Evolutionary conservation across 2,797 vertebrate genomes (phyloP), one percentile per base, ranked within the genome.

Genomic region (Rhynchotus rufescens): DNA sequence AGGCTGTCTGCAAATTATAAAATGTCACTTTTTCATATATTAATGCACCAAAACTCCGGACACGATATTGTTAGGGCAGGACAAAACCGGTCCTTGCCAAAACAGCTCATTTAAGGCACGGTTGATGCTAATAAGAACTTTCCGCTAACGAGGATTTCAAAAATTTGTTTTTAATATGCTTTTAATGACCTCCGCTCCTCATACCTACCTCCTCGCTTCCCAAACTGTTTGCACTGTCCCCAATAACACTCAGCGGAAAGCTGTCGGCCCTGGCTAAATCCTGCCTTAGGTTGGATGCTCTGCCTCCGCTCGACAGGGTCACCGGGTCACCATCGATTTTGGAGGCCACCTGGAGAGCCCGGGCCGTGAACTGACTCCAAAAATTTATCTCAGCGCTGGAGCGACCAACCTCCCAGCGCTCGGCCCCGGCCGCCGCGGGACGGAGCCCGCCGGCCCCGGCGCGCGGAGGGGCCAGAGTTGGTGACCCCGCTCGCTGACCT

Each of bases 291-390:
- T 98, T 98, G 97, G 98, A 98, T 98, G 97, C 97, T 96, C 95
- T 98, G 97, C 97, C 97, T 98, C 97, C 95, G 90, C 97, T 97
- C 97, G 98, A 98, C 98, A 98, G 97, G 98, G 98, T 98, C 98
- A 97, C 84, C 89, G 98, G 99, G 99, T 99, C 98, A 99, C 98
- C 98, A 98, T 99, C 98, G 98, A 99, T 99, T 99, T 99, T 98
- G 98, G 97, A 98, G 98, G 98, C 99, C 99, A 99, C 99, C 99
- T 99, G 99, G 98, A 98, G 99, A 98, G 98, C 96, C 98, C 97
- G 97, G 98, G 98, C 98, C 98, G 97, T 98, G 98, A 99, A 99
- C 98, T 99, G 99, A 99, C 99, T 99, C 97, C 98, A 98, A 99
- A 99, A 98, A 99, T 99, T 98, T 99, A 98, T 98, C 98, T 99